These are phyloP conservation scores for Varanus komodoensis DNA, from an alignment of 2,113 vertebrate genomes.

Conservation along the genomic window DNA sequence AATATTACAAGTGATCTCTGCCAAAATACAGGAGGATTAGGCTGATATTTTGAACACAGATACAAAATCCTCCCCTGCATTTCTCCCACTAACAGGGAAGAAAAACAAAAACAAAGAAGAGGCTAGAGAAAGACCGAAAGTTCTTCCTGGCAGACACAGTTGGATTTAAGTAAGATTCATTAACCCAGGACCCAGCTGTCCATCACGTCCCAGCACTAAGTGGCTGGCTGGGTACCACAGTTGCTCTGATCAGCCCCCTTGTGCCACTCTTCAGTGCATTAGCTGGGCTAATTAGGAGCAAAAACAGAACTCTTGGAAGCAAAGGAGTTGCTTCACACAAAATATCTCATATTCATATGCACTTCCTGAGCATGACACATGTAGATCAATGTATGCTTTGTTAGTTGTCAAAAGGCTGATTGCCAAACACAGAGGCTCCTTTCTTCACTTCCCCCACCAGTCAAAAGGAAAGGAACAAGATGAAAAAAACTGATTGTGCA, in stretches of 20 bases:
- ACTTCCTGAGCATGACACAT: background rate
- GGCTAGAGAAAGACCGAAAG: background rate
- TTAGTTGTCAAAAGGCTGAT: background rate
- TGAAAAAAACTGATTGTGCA: background rate
- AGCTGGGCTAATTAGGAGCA: background rate
- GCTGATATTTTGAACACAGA: background rate
- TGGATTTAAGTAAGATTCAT: background rate
- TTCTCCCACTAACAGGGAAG: background rate
- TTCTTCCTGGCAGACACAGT: constrained; percentile 27
- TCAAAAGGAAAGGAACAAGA: background rate
- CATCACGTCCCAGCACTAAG: background rate
- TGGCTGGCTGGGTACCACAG: background rate
- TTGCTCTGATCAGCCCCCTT: background rate
- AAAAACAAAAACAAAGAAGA: constrained; percentile 20
- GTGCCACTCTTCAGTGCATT: background rate
- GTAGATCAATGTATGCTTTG: background rate
- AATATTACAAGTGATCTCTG: constrained; percentile 33
- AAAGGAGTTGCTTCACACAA: background rate
- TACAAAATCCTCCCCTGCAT: background rate
- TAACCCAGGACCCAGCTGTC: background rate
- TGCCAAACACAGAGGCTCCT: background rate
- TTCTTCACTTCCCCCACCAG: background rate
- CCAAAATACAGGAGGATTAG: background rate
- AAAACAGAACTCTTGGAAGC: background rate
- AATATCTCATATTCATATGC: background rate